Percentiles rank a stretch among this genome's conserved stretches.
These are phyloP conservation scores for Pseudobourletiella spinata DNA, from an alignment of 1,140 invertebrate species.

Conservation along the genomic window DNA sequence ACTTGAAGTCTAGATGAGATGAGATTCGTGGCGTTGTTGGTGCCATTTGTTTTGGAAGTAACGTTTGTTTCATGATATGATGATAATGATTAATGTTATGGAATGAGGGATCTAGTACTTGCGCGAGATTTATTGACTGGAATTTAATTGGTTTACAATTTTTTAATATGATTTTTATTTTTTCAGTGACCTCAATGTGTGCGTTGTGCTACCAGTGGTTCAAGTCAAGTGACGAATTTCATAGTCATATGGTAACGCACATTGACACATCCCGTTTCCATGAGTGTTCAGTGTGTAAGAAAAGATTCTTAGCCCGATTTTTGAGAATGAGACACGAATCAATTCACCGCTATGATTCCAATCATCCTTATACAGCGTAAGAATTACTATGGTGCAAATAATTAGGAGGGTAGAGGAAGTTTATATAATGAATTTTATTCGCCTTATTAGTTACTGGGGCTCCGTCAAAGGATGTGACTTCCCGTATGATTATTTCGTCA, in stretches of 20 bases:
- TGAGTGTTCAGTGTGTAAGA: conserved; percentile 18
- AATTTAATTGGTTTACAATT: no score
- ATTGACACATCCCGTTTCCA: conserved; percentile 14
- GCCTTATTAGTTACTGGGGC: background rate
- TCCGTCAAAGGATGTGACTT: conserved; percentile 10
- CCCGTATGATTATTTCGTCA: conserved; percentile 16
- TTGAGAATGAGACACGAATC: conserved; percentile 23
- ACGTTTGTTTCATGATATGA: no score
- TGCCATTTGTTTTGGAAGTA: no score
- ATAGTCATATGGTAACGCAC: conserved; percentile 19
- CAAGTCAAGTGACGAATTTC: background rate
- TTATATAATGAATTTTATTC: no score
- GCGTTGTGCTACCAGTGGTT: conserved; percentile 28
- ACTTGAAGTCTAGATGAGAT: no score
- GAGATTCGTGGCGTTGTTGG: no score
- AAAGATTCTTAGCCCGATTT: conserved; percentile 21
- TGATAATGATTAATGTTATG: no score
- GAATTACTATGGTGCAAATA: no score
- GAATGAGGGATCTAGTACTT: no score
- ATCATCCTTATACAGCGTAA: conserved; percentile 13
- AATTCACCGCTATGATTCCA: conserved; percentile 22
- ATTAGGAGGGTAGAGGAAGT: no score
- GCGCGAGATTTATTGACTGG: no score
- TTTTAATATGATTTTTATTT: conserved; percentile 1
- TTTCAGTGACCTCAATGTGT: conserved; percentile 25